Evolutionary conservation across 2,888 invertebrate species (phyloP), one percentile per base, ranked within the genome.

Genomic region (Ennomos fuscantarius): DNA sequence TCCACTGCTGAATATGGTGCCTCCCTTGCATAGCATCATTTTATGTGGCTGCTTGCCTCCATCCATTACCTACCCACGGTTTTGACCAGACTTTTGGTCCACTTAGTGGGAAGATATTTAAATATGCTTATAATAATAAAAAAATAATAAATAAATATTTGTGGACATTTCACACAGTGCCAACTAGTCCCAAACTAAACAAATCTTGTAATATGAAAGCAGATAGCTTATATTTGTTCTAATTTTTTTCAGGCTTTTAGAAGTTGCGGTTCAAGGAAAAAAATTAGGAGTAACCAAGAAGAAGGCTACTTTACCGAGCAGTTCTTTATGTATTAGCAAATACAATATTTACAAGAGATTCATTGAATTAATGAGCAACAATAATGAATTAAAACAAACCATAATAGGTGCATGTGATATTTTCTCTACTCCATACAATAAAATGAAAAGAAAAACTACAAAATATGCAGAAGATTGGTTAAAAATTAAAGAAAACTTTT

Each of bases 251-350:
- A 96, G 96, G 50, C 72, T 93, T 34, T 80, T 89, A 42, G 96
- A 97, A 89, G 94, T 97, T 32, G 93, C 95, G 13, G 95, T 97
- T 0, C 94, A 95, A 74, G 98, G 98, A 5, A 94, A 93, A 71
- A 96, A 95, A 63, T 95, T 96, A 78, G 98, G 98, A 5, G 89
- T 95, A 1, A 97, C 96, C 0, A 96, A 95, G 77, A 96, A 95
- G 73, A 89, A 87, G 58, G 73, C 82, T 31, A 78, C 82, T 47
- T 78, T 73, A 15, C 81, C 83, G 12, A 88, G 78, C 10, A 89
- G 82, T 44, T 87, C 89, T 36, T 78, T 95, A 55, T 79, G 87
- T 48, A 88, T 95, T 39, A 93, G 93, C 67, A 94, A 94, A 84
- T 89, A 88, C 68, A 87, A 87, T 63, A 64, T 95, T 3, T 89